phyloP scores from a whole-genome alignment of 2,888 invertebrate species.

The Eupithecia abbreviata region DNA sequence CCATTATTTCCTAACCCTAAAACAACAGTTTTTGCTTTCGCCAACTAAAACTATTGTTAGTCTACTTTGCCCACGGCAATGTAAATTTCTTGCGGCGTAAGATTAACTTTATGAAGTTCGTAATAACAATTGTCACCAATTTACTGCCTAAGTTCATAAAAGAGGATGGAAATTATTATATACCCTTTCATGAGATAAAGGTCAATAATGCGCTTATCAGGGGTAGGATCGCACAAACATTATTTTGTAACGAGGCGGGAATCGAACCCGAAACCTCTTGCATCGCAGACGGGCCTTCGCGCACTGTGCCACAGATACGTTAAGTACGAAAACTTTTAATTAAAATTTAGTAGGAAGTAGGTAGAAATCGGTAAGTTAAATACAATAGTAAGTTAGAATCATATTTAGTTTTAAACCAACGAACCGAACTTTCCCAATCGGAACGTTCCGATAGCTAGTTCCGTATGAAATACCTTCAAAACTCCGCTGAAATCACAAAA shows the following conservation, averaged over 20 bases:
- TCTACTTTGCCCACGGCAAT: neutral
- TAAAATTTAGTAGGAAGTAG: neutral
- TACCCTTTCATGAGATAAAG: too few species aligned
- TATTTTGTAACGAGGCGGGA: too few species aligned
- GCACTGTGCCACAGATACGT: neutral
- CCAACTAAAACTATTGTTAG: neutral
- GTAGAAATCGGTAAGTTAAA: neutral
- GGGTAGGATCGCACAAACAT: too few species aligned
- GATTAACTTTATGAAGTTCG: neutral
- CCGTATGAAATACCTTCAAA: constrained; percentile 11
- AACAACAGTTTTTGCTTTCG: constrained; percentile 14
- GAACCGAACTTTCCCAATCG: neutral
- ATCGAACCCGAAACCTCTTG: too few species aligned
- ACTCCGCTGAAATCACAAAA: constrained; percentile 8
- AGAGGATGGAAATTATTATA: too few species aligned
- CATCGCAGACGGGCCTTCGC: neutral
- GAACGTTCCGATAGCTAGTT: neutral
- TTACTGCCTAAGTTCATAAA: too few species aligned
- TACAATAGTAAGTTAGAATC: neutral
- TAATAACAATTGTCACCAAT: too few species aligned
- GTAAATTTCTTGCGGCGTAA: neutral
- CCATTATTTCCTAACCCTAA: constrained; percentile 1
- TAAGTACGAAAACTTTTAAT: too few species aligned
- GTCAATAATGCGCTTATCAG: too few species aligned
- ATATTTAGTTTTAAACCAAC: constrained; percentile 4